These are phyloP conservation scores for Dipus sagitta DNA, from an alignment of 2,797 vertebrate genomes.

Conservation along the genomic window DNA sequence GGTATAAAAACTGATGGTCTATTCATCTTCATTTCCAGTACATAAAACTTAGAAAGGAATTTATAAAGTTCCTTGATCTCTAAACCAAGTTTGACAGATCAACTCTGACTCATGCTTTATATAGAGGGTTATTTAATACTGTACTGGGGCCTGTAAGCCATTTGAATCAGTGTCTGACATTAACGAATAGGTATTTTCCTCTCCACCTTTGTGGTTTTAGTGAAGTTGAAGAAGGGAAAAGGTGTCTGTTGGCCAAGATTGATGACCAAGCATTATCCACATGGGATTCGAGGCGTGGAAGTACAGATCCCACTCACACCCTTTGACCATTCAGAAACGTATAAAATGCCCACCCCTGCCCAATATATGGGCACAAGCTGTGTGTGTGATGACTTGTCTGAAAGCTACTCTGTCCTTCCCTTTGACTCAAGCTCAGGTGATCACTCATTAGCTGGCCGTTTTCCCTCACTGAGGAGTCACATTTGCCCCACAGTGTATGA, in stretches of 20 bases:
- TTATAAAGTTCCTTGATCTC: slow-evolving; percentile 61
- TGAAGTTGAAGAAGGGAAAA: slow-evolving; percentile 31
- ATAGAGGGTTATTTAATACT: slow-evolving; percentile 11
- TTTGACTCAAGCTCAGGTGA: slow-evolving; percentile 26
- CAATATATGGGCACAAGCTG: background rate
- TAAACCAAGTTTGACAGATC: slow-evolving; percentile 56
- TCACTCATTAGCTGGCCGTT: slow-evolving; percentile 87
- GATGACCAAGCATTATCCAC: slow-evolving; percentile 54
- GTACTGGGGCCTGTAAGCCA: background rate
- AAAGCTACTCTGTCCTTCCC: slow-evolving; percentile 44
- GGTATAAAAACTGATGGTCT: slow-evolving; percentile 29
- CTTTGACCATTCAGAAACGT: slow-evolving; percentile 31
- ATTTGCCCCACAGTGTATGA: slow-evolving; percentile 80
- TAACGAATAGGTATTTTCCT: slow-evolving; percentile 67
- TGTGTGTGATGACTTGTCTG: slow-evolving; percentile 50
- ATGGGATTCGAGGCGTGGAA: slow-evolving; percentile 40
- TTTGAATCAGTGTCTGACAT: slow-evolving; percentile 8
- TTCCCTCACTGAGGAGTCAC: slow-evolving; percentile 80
- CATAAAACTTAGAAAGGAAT: slow-evolving; percentile 60
- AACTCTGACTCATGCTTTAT: slow-evolving; percentile 45
- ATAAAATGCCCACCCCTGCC: background rate
- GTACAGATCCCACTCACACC: background rate
- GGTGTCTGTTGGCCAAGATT: slow-evolving; percentile 42
- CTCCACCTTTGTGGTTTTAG: slow-evolving; percentile 54
- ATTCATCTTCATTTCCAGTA: slow-evolving; percentile 54